Base-by-base conservation (phyloP, 2,888 invertebrate genomes). In the Scaptomyza tumidula region DNA sequence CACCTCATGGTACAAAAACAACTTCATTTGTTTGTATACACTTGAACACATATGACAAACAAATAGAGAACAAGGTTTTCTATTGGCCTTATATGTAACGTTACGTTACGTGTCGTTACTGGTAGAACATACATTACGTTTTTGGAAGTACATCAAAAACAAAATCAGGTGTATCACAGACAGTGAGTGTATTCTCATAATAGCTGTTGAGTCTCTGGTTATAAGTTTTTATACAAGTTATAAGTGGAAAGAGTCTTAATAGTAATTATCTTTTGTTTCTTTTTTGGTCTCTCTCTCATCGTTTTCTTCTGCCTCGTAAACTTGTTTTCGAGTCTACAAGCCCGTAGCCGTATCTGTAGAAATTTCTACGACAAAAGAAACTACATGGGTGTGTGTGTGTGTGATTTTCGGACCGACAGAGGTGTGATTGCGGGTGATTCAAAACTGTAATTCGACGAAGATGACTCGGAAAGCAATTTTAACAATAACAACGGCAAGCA, bases 351-450 rank as follows among this genome's bases (percentile, higher is more conserved):
- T 57, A 19, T 31, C 14, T 41, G n/a, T 31, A 19, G 13, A 16
- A 60, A 46, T 45, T 71, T 48, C 50, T 39, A 58, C 52, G 45
- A 68, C 50, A 69, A 53, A 55, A 56, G 33, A 56, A 6, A 41
- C n/a, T 35, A 14, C 24, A 14, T 31, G 11, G 9, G 31, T 44
- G 31, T 57, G 14, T 29, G 16, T 35, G 49, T 41, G 27, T 54
- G n/a, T 39, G 19, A n/a, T 35, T 33, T 39, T 55, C 16, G 39
- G 39, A 7, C 14, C n/a, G 10, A 16, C 24, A 31, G 46, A 72
- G 63, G 76, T 84, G 80, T 71, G 80, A 80, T 79, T 83, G 84
- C 73, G 80, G 79, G 79, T 73, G 79, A 80, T 58, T 78, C 67
- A 49, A 79, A 80, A 76, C 75, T 67, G 71, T 78, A 71, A 71